Evolutionary conservation across 2,113 vertebrate species (phyloP), one percentile per base, ranked within the genome.

Genomic region (Chitala chitala): DNA sequence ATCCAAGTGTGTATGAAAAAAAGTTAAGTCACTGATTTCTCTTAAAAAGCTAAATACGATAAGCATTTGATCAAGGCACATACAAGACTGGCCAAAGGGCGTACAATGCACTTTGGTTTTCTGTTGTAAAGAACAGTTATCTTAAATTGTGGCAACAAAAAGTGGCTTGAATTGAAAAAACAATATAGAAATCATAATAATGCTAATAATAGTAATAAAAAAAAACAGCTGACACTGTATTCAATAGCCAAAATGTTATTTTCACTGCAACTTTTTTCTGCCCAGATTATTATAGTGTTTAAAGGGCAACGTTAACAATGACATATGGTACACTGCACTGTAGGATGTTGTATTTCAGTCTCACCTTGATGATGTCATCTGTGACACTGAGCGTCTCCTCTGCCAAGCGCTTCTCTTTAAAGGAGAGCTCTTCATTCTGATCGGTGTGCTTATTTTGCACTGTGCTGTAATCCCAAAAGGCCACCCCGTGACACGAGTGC

Each of bases 1-100:
- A 92, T 89, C 93, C 93, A 92, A 93, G 87, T 94, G 92, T 84
- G 78, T 95, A 96, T 94, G 94, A 98, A 97, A 98, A 94, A 92
- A 91, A 92, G 80, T 80, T 91, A 89, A 92, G 94, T 98, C 93
- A 94, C 92, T 91, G 81, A 86, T 89, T 91, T 94, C 44, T 80
- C 87, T 91, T 94, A 94, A 92, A 96, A 98, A 95, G 94, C 93
- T 96, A 94, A 95, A 95, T 98, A 98, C 95, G 96, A 90, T 92
- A 96, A 96, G 94, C 89, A 78, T 98, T 94, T 89, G 93, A 95
- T 97, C 96, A 99, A 99, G 97, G 97, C 97, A 99, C 97, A 95
- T 98, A 96, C 93, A 96, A 96, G 93, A 98, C 94, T 95, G 93
- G 93, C 96, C 97, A 98, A 98, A 98, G 96, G 93, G 94, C 93